Evolutionary conservation across 30 jellyfish, hydroid and myxozoan genomes (phyloP).

Genomic region (Hydra vulgaris): DNA sequence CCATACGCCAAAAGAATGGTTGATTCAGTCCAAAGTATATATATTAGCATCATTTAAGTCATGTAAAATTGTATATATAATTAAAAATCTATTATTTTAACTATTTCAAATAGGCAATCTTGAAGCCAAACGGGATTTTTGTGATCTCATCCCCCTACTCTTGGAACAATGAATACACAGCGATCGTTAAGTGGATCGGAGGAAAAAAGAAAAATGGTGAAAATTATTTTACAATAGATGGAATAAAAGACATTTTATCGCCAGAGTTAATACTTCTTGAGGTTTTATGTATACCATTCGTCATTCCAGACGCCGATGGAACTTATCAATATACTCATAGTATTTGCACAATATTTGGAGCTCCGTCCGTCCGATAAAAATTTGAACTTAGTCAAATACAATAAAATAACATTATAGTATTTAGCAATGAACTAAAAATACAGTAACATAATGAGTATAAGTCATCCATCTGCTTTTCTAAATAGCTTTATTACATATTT

Average conservation of each 20-base stretch:
- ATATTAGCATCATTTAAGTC: no score
- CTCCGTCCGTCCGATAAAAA: no score
- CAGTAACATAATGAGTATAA: no score
- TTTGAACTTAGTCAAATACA: no score
- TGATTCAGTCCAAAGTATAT: conserved; percentile 11
- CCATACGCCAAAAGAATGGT: conserved; percentile 27
- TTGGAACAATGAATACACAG: conserved; percentile 21
- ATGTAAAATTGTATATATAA: no score
- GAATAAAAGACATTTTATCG: conserved; percentile 1
- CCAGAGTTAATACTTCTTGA: conserved; percentile 20
- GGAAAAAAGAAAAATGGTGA: conserved; percentile 21
- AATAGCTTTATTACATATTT: no score
- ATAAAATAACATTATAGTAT: no score
- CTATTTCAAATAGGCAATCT: conserved; percentile 24
- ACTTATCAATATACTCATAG: conserved; percentile 26
- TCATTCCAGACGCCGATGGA: conserved; percentile 35
- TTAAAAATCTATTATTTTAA: no score
- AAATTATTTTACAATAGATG: conserved; percentile 12
- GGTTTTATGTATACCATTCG: conserved; percentile 14
- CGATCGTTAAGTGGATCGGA: conserved; percentile 10
- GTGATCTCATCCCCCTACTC: conserved; percentile 24
- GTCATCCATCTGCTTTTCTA: no score
- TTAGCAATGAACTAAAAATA: no score
- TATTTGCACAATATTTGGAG: conserved; percentile 22
- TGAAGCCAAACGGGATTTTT: conserved; percentile 5